Evolutionary conservation across 2,113 vertebrate genomes (phyloP).

Genomic region (Entelurus aequoreus): DNA sequence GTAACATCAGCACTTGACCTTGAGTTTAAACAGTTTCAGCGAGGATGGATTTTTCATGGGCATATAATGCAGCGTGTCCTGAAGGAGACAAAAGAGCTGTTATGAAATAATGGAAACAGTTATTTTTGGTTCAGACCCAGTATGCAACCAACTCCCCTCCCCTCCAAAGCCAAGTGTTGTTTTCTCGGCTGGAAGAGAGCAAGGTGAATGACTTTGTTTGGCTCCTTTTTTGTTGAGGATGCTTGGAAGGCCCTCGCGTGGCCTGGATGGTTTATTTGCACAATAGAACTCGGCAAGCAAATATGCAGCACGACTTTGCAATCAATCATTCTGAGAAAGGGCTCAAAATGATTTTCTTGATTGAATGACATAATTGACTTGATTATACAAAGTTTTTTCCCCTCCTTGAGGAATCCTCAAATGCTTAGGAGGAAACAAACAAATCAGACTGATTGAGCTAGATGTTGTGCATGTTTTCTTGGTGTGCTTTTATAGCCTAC

Average conservation of each 20-base stretch:
- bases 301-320: constrained; percentile 62
- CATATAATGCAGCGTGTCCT: constrained; percentile 57
- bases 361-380: constrained; percentile 79
- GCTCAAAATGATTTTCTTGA: constrained; percentile 72
- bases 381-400: constrained; percentile 67
- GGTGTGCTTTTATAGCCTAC: constrained; percentile 59
- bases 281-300: constrained; percentile 48
- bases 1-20: constrained; percentile 64
- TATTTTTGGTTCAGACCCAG: constrained; percentile 38
- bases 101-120: constrained; percentile 56
- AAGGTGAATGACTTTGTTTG: constrained; percentile 62
- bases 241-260: constrained; percentile 29
- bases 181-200: constrained; percentile 30
- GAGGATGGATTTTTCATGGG: constrained; percentile 61
- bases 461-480: constrained; percentile 54
- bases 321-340: constrained; percentile 65
- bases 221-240: constrained; percentile 33
- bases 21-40: constrained; percentile 62
- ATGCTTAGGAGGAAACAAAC: constrained; percentile 72
- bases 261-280: constrained; percentile 54
- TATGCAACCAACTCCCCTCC: constrained; percentile 22
- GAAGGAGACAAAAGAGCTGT: constrained; percentile 57
- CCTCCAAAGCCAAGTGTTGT: constrained; percentile 19
- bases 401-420: constrained; percentile 67
- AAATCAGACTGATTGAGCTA: constrained; percentile 76